Evolutionary conservation across 2,888 invertebrate genomes (phyloP).

Genomic region (Cheilosia urbana): DNA sequence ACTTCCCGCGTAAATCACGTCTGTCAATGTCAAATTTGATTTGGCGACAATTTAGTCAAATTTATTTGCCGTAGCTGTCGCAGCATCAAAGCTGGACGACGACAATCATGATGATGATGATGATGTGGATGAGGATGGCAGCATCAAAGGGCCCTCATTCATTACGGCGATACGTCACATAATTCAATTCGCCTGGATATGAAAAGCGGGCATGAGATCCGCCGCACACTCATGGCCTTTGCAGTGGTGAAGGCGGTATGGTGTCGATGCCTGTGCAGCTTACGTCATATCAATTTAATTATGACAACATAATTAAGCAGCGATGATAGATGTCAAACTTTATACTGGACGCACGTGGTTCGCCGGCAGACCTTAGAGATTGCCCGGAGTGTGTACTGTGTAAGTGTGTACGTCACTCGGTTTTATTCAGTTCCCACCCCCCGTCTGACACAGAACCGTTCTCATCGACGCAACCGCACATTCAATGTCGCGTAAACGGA

Average conservation of each 20-base stretch:
- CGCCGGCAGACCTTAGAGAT: constrained; percentile 19
- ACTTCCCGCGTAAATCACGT: constrained; percentile 59
- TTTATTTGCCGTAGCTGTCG: constrained; percentile 69
- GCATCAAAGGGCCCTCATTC: constrained; percentile 71
- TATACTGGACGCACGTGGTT: constrained; percentile 50
- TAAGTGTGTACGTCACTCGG: background rate
- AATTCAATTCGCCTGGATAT: constrained; percentile 67
- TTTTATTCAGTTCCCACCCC: no score
- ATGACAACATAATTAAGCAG: constrained; percentile 72
- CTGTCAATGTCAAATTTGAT: constrained; percentile 73
- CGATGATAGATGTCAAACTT: constrained; percentile 67
- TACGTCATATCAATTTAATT: constrained; percentile 67
- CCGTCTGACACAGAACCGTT: background rate
- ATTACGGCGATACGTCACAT: constrained; percentile 69
- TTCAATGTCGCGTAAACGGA: constrained; percentile 62
- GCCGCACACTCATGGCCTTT: background rate
- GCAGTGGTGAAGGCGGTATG: background rate
- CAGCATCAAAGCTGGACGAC: constrained; percentile 63
- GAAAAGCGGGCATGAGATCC: constrained; percentile 31
- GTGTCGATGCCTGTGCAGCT: constrained; percentile 27
- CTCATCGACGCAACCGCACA: background rate
- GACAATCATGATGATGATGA: constrained; percentile 2
- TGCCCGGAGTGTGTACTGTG: no score
- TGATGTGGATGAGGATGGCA: constrained; percentile 23
- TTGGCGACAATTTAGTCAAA: constrained; percentile 74